phyloP scores from a whole-genome alignment of 1,140 invertebrate species.

The Probaryconus sp. region DNA sequence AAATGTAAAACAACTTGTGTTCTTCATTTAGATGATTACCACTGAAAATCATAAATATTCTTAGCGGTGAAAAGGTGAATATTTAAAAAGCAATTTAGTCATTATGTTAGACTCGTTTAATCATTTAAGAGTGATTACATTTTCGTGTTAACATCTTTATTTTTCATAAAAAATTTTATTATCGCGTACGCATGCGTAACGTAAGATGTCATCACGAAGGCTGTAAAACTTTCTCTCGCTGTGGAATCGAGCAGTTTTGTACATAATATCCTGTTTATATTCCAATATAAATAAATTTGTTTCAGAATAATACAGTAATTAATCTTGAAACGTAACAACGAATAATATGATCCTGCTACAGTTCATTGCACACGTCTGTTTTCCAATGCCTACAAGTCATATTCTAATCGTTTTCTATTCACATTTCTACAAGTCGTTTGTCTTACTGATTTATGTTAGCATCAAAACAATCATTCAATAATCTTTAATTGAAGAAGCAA shows the following conservation, averaged over 20 bases:
- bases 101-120: no score
- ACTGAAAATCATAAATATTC: no score
- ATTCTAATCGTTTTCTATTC: constrained; percentile 53
- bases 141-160: no score
- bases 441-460: constrained; percentile 49
- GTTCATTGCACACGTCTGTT: constrained; percentile 38
- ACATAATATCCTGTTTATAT: constrained; percentile 16
- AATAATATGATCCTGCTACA: constrained; percentile 40
- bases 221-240: background rate
- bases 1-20: no score
- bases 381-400: constrained; percentile 38
- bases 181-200: no score
- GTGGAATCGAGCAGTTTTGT: background rate
- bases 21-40: no score
- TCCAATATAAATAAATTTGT: constrained; percentile 37
- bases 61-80: no score
- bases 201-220: background rate
- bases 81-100: no score
- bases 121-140: no score
- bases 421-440: constrained; percentile 50
- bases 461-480: constrained; percentile 45
- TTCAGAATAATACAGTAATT: constrained; percentile 33
- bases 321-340: constrained; percentile 34
- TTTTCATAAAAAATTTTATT: no score
- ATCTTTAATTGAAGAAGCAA: constrained; percentile 36